These are phyloP conservation scores for Sebastes hopkinsi DNA, from an alignment of 2,797 vertebrate genomes.

Conservation along the genomic window DNA sequence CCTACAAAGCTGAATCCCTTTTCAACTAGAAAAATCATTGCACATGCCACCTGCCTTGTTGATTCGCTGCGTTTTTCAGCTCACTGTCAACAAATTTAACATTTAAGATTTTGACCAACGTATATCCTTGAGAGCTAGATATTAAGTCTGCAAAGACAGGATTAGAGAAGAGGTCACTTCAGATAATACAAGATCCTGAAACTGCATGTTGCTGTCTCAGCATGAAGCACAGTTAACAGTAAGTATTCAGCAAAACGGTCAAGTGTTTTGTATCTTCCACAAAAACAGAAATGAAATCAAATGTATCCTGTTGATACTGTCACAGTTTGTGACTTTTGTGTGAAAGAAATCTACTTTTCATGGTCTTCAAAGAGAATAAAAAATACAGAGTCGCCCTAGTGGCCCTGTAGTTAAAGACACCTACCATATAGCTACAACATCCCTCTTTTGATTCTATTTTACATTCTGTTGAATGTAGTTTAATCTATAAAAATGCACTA, in stretches of 20 bases:
- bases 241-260: constrained; percentile 8
- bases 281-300: not conserved
- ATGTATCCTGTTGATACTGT: not conserved
- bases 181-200: constrained; percentile 30
- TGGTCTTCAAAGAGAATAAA: not conserved
- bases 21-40: not conserved
- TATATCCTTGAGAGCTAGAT: not conserved
- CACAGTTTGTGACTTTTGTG: not conserved
- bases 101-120: not conserved
- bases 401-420: not conserved
- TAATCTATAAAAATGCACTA: not conserved
- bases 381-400: not conserved
- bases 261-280: not conserved
- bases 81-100: not conserved
- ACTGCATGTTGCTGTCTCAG: constrained; percentile 30
- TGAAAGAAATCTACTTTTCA: not conserved
- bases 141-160: constrained; percentile 16
- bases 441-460: not conserved
- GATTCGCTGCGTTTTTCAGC: not conserved
- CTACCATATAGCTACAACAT: no score
- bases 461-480: not conserved
- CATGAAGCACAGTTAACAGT: constrained; percentile 3
- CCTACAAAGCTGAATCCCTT: not conserved
- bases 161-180: constrained; percentile 47
- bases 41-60: not conserved